Evolutionary conservation across 2,113 vertebrate species (phyloP), one percentile per base, ranked within the genome.

Genomic region (Nycticryphes semicollaris): DNA sequence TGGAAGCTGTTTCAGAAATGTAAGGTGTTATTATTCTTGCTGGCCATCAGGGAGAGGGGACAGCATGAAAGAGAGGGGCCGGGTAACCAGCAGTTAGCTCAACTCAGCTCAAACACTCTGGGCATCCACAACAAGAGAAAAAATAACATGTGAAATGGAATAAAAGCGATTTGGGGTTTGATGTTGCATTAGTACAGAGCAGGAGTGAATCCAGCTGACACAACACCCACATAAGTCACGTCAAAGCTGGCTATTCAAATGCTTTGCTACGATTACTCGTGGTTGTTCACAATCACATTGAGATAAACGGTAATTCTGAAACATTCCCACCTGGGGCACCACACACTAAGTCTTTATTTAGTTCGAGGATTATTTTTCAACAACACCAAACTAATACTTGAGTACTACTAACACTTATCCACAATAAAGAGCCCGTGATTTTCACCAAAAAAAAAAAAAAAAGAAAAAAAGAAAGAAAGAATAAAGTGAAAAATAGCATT

Each of bases 51-150:
- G 59, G 59, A 87, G n/a, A 94, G 75, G 82, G 78, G 75, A 69
- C 9, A 41, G 83, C 23, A 76, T 50, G 63, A 93, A 90, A 95
- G 30, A 93, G 59, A 82, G 41, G 41, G 72, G 21, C 6, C 33
- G 75, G 51, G 73, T 81, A 94, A 85, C 79, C 79, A 92, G 63
- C 84, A 93, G 66, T 79, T 78, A 93, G 57, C 78, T 95, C 77
- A 93, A 91, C 48, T 89, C 75, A 92, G 72, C 50, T 93, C 70
- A 96, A 91, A 94, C 43, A 79, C 50, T 93, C 87, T 80, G 90
- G 85, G 59, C 41, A 91, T 94, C 72, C 85, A 96, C 2, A 1
- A 90, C 59, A 96, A 92, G 79, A 96, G 91, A 78, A 91, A 96
- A 93, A 95, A 82, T 82, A 45, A 75, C 89, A 87, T n/a, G 53